Conservation (phyloP, 2,797 vertebrate genomes). For the Varecia variegata region DNA sequence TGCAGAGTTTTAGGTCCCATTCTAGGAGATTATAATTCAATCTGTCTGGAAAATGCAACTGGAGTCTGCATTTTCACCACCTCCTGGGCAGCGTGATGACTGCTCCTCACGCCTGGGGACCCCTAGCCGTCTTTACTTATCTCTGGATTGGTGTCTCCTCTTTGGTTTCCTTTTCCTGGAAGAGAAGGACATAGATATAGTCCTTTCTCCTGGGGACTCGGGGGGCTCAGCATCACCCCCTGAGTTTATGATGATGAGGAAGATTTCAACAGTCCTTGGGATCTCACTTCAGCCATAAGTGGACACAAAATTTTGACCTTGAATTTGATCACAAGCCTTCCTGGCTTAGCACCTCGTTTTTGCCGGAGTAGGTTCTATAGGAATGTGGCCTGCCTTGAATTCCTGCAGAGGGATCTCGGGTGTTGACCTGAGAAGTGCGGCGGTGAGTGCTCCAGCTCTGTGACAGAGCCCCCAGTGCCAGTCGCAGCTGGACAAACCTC, state of each 20-base stretch:
- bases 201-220: neutral
- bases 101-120: neutral
- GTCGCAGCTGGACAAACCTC: neutral
- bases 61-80: neutral
- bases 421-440: neutral
- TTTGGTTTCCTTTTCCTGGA: neutral
- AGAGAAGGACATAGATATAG: neutral
- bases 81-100: neutral
- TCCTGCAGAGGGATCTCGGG: neutral
- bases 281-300: neutral
- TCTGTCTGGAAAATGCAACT: neutral
- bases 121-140: neutral
- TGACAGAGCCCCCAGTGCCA: neutral
- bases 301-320: neutral
- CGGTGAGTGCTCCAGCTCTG: too few relatives aligned
- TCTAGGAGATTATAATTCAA: neutral
- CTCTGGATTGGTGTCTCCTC: neutral
- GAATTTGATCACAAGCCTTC: neutral
- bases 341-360: rapidly evolving
- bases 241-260: too few relatives aligned
- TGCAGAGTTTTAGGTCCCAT: neutral
- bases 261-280: neutral
- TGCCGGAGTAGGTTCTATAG: neutral
- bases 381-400: neutral
- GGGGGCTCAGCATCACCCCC: neutral